Evolutionary conservation across 2,113 vertebrate genomes (phyloP), one percentile per base, ranked within the genome.

Genomic region (Suricata suricatta): DNA sequence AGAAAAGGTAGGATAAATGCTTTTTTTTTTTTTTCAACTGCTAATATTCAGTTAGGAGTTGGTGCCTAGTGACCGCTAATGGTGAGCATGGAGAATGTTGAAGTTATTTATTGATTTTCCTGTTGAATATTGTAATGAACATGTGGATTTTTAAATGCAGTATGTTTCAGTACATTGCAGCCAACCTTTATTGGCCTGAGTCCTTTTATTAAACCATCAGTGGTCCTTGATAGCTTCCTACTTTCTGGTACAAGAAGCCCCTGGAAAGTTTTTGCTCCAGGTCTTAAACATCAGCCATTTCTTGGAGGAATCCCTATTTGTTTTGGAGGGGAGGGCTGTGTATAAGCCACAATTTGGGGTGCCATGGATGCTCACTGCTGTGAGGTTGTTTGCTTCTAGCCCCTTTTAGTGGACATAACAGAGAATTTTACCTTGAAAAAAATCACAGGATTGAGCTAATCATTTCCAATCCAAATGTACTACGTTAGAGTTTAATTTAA

Each of bases 401-500:
- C 4, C 8, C 27, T 90, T 89, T 89, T 35, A 57, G 74, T 23
- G 38, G 17, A 38, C 1, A 35, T 79, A 91, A 35, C 68, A 41
- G 79, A 86, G 86, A 90, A 84, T 21, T 0, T 60, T 82, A 35
- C 35, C 60, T 85, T 63, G 29, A 29, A 76, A 92, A 83, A 79
- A 52, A 33, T 57, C n/a, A 15, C 38, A 41, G 23, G 5, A 4
- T 87, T 76, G 81, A 74, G 29, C 6, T 27, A 82, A 69, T 90
- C 14, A 87, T 83, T 90, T 92, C 25, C 19, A 92, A n/a, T 44
- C 35, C 79, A 85, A 96, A 64, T 71, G 92, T 19, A 93, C 54
- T 50, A 66, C 35, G 33, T 57, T 60, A 74, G 69, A 80, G 38
- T 83, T 92, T 86, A 83, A 81, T 94, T 80, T 80, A 87, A 80